Conservation (phyloP, 1,140 invertebrate species). For the Bilobella aurantiaca region DNA sequence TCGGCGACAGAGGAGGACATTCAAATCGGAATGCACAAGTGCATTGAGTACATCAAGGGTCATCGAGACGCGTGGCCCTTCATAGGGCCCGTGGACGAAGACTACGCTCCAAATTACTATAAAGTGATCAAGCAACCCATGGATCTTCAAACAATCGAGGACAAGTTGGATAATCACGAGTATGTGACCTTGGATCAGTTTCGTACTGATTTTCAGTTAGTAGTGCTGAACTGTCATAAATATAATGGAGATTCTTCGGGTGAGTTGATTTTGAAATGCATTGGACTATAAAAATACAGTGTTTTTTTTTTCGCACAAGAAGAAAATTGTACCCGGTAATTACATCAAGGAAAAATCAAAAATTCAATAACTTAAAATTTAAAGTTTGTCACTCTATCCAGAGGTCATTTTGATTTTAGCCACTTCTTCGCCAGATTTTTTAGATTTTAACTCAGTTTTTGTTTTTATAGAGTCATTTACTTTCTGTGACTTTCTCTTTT, state of each 20-base stretch:
- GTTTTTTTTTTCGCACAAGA: too few species aligned
- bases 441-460: too few species aligned
- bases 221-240: conserved; percentile 78
- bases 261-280: too few species aligned
- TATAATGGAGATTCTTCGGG: conserved; percentile 87
- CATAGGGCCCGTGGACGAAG: conserved; percentile 77
- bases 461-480: too few species aligned
- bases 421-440: too few species aligned
- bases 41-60: conserved; percentile 68
- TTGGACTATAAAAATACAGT: too few species aligned
- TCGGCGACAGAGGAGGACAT: conserved; percentile 68
- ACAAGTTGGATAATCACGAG: conserved; percentile 64
- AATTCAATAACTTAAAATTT: too few species aligned
- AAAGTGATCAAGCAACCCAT: conserved; percentile 53
- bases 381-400: too few species aligned
- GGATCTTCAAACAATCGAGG: conserved; percentile 79
- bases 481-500: too few species aligned
- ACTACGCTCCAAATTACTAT: conserved; percentile 79
- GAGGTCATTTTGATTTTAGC: too few species aligned
- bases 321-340: too few species aligned
- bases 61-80: conserved; percentile 88
- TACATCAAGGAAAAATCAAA: too few species aligned
- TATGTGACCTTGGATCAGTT: conserved; percentile 71
- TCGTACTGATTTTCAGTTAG: conserved; percentile 73
- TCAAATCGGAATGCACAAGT: conserved; percentile 77